These are phyloP conservation scores for Poeciliopsis gracilis DNA, from an alignment of 2,797 vertebrate genomes.

Conservation along the genomic window DNA sequence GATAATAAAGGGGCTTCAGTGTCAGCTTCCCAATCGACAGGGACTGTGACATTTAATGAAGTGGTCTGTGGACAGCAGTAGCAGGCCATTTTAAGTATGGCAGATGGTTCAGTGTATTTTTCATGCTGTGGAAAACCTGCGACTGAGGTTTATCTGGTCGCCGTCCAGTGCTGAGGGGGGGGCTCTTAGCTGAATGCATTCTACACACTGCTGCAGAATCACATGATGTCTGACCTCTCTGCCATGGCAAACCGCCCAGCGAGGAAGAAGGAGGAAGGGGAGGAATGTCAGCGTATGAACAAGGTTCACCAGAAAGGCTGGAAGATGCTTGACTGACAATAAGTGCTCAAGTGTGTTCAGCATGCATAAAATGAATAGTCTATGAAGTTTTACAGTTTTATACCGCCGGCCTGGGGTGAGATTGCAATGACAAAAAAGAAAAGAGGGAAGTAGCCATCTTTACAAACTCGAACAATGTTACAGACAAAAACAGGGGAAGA, in stretches of 20 bases:
- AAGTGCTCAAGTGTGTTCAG: slow-evolving; percentile 48
- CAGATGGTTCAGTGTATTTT: slow-evolving; percentile 77
- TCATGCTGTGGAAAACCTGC: slow-evolving; percentile 75
- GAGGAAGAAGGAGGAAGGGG: slow-evolving; percentile 64
- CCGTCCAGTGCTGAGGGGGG: slow-evolving; percentile 73
- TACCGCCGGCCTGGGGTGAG: slow-evolving; percentile 60
- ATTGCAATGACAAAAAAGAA: slow-evolving; percentile 31
- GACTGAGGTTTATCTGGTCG: slow-evolving; percentile 75
- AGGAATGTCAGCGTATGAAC: slow-evolving; percentile 60
- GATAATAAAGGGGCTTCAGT: slow-evolving; percentile 51
- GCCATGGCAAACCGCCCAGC: slow-evolving; percentile 78
- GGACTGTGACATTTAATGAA: slow-evolving; percentile 58
- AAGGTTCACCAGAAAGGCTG: slow-evolving; percentile 37
- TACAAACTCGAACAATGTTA: slow-evolving; percentile 55
- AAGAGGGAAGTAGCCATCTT: slow-evolving; percentile 32
- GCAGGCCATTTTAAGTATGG: slow-evolving; percentile 64
- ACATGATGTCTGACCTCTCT: slow-evolving; percentile 83
- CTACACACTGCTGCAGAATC: slow-evolving; percentile 79
- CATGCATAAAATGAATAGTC: slow-evolving; percentile 64
- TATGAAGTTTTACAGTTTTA: slow-evolving; percentile 54
- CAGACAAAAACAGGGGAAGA: slow-evolving; percentile 27
- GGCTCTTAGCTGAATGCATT: slow-evolving; percentile 76
- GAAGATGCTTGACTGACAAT: slow-evolving; percentile 34
- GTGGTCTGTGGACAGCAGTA: slow-evolving; percentile 61
- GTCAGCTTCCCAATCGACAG: slow-evolving; percentile 40